A percentile compares a stretch with the other conserved stretches of the same genome.
Evolutionary conservation across 2,888 invertebrate genomes (phyloP).

Genomic region (Imbricaverruca yamaguchii): DNA sequence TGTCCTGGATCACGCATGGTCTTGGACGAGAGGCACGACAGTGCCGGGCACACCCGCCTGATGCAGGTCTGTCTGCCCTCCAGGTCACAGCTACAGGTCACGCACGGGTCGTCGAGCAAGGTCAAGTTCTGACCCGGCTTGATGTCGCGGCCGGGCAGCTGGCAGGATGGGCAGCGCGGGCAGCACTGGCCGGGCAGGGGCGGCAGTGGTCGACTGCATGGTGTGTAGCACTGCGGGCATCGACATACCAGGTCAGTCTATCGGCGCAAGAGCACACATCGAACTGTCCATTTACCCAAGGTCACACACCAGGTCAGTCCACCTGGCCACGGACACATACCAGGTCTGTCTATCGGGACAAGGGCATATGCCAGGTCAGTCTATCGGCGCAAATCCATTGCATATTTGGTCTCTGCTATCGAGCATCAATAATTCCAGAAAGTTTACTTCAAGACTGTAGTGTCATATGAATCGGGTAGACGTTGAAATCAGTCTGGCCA

Average conservation of each 20-base stretch:
- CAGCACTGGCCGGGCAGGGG: slow-evolving; percentile 2
- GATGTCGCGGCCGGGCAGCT: not conserved
- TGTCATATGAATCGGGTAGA: no score
- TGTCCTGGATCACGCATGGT: not conserved
- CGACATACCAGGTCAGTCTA: not conserved
- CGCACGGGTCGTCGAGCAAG: not conserved
- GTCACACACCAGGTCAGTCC: no score
- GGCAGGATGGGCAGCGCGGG: not conserved
- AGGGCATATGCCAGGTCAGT: no score
- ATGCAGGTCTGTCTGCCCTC: not conserved
- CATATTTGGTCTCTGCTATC: no score
- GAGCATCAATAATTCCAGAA: no score
- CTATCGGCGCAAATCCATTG: no score
- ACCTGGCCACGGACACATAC: no score
- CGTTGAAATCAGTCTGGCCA: no score
- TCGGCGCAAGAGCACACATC: no score
- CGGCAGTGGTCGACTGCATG: not conserved
- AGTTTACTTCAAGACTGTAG: no score
- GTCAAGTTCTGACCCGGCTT: not conserved
- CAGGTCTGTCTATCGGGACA: no score
- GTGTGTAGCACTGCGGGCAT: not conserved
- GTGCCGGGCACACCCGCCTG: not conserved
- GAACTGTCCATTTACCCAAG: no score
- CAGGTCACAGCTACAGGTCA: not conserved
- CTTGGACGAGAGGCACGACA: not conserved